Evolutionary conservation across 2,888 invertebrate species (phyloP).

Genomic region (Alsophila aescularia): DNA sequence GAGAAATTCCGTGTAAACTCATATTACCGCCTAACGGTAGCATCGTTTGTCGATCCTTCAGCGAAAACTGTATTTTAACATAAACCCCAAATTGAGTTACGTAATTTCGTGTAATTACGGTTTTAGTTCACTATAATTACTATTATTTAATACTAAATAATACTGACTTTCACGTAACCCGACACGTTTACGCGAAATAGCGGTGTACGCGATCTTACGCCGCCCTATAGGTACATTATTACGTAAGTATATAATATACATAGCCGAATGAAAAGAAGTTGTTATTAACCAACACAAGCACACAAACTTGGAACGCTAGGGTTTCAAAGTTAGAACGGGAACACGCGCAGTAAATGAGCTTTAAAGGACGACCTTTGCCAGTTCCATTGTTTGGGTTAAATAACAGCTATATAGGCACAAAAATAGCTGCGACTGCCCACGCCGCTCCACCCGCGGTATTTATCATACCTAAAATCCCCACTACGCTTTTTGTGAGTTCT

Average conservation of each 20-base stretch:
- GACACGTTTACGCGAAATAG: too few species aligned
- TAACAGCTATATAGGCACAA: neutral
- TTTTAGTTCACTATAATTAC: too few species aligned
- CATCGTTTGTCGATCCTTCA: too few species aligned
- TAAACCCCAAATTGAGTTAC: too few species aligned
- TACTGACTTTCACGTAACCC: too few species aligned
- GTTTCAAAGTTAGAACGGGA: slow-evolving; percentile 14
- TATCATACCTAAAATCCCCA: neutral
- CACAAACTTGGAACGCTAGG: slow-evolving; percentile 11
- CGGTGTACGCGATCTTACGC: too few species aligned
- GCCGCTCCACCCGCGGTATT: neutral
- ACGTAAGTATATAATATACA: neutral
- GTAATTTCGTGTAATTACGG: too few species aligned
- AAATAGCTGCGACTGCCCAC: slow-evolving; percentile 1
- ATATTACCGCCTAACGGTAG: too few species aligned
- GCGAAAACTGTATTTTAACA: too few species aligned
- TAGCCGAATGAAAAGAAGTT: neutral
- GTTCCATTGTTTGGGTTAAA: slow-evolving; percentile 13
- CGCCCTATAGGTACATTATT: too few species aligned
- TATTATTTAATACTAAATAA: too few species aligned
- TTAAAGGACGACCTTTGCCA: slow-evolving; percentile 23
- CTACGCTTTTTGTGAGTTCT: neutral
- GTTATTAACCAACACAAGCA: slow-evolving; percentile 2
- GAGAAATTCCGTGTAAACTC: too few species aligned
- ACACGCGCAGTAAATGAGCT: slow-evolving; percentile 14